phyloP scores from a whole-genome alignment of 2,797 vertebrate genomes.

The Lates japonicus region DNA sequence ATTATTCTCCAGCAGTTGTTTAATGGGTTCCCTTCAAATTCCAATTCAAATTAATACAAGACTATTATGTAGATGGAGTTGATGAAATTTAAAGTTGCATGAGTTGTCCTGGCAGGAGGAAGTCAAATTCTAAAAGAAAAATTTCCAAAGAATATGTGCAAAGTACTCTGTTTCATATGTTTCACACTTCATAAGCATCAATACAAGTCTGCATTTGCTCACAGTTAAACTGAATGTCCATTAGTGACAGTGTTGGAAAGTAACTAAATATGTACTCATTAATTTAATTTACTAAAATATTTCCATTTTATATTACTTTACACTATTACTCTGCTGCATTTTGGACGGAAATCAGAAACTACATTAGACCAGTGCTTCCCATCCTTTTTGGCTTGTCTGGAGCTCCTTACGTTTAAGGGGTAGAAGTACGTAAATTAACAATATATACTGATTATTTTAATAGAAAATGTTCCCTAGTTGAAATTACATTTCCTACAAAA shows the following conservation, averaged over 20 bases:
- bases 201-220: background rate
- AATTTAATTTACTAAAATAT: background rate
- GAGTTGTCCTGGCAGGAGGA: conserved; percentile 6
- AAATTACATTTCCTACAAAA: no score
- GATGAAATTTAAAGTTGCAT: conserved; percentile 41
- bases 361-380: background rate
- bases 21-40: conserved; percentile 46
- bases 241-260: background rate
- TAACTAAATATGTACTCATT: background rate
- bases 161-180: background rate
- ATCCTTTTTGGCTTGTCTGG: background rate
- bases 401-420: background rate
- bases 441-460: no score
- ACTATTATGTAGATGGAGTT: conserved; percentile 39
- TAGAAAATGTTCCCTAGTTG: no score
- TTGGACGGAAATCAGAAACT: background rate
- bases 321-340: background rate
- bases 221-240: background rate
- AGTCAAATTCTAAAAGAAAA: conserved; percentile 12
- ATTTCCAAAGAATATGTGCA: background rate
- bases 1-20: conserved; percentile 49
- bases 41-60: conserved; percentile 50
- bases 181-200: background rate
- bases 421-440: no score
- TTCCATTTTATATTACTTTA: background rate